Conservation (phyloP, 2,888 invertebrate genomes). For the Elegia similella region DNA sequence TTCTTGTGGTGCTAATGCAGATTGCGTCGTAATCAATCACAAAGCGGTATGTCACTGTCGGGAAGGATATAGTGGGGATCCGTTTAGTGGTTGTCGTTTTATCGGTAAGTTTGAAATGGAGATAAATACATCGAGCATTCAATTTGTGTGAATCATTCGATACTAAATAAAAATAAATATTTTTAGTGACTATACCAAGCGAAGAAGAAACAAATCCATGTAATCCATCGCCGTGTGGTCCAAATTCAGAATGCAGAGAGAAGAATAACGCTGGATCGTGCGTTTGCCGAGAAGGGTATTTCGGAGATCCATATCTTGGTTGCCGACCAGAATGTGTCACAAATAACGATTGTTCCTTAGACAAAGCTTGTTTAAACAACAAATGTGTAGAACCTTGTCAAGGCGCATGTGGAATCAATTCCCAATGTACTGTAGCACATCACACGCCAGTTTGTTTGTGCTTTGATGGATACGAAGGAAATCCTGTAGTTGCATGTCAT, state of each 20-base stretch:
- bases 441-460: constrained; percentile 92
- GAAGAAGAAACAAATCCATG: constrained; percentile 88
- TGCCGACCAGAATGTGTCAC: constrained; percentile 93
- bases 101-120: constrained; percentile 52
- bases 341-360: constrained; percentile 89
- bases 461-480: constrained; percentile 88
- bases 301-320: constrained; percentile 92
- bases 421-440: constrained; percentile 90
- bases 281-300: constrained; percentile 89
- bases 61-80: constrained; percentile 91
- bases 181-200: constrained; percentile 80
- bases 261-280: constrained; percentile 92
- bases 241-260: constrained; percentile 92
- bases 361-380: constrained; percentile 90
- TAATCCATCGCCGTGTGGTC: constrained; percentile 93
- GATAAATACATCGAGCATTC: neutral
- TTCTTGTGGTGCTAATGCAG: constrained; percentile 89
- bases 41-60: constrained; percentile 91
- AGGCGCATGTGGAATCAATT: constrained; percentile 90
- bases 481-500: constrained; percentile 84
- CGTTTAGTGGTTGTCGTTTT: constrained; percentile 88
- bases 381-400: constrained; percentile 93
- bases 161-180: constrained; percentile 18
- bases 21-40: constrained; percentile 91
- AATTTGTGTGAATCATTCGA: neutral